Base-by-base conservation (phyloP, 2,888 invertebrate species). In the Glyphotaelius pellucidus region DNA sequence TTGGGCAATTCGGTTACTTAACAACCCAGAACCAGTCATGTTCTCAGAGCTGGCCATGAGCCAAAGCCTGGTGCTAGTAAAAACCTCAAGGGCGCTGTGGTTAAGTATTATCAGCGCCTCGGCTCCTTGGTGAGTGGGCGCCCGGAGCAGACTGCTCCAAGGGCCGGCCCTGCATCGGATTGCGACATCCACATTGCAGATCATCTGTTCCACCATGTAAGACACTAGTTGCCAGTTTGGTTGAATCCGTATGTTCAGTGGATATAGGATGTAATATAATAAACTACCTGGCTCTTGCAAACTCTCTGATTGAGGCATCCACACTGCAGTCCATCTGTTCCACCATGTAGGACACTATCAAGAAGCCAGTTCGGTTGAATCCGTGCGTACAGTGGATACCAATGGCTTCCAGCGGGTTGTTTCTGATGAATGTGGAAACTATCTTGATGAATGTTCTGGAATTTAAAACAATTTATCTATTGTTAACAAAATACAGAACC, bases 321-420 rank as follows among this genome's bases (percentile, higher is more conserved):
- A 99, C 97, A 94, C 98, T 97, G 95, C 97, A 98, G 94, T 98
- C 98, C 94, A 98, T 96, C 93, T 97, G 97, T 94, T 98, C 98
- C 7, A 99, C 98, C 95, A 99, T 97, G 95, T 98, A 99, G 0
- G 99, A 98, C 42, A 98, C 97, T 90, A 99, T 98, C 11, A 99
- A 96, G 94, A 99, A 99, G 0, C 99, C 99, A 12, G 99, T 99
- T 94, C 99, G 96, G 95, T 99, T 99, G 95, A 99, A 99, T 0
- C 99, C 99, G 95, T 99, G 99, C 0, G 99, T 99, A 94, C 99
- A 99, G 95, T 99, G 99, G 12, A 99, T 97, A 12, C 97, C 98
- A 93, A 98, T 97, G 87, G 97, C 95, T 94, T 98, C 97, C 92
- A 98, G 95, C 0, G 99, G 99, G 94, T 98, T 97, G 93, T 98